Conservation (phyloP, 2,888 invertebrate species). For the Brenthis ino region DNA sequence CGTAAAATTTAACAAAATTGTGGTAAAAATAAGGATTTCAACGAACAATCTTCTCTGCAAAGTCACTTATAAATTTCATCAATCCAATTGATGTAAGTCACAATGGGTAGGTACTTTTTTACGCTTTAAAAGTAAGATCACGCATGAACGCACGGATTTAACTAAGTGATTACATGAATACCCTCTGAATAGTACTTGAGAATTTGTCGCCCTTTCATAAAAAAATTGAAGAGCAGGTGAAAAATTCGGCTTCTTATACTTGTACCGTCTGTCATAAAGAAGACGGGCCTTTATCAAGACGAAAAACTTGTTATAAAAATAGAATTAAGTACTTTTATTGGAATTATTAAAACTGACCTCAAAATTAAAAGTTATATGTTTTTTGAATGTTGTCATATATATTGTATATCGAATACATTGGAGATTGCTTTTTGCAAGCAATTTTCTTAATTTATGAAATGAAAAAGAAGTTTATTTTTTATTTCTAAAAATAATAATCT, state of each 20-base stretch:
- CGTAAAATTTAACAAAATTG: too few relatives aligned
- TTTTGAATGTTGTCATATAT: too few relatives aligned
- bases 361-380: too few relatives aligned
- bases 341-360: neutral
- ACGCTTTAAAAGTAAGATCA: conserved; percentile 18
- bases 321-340: conserved; percentile 16
- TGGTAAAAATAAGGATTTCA: too few relatives aligned
- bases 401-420: too few relatives aligned
- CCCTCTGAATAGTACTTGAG: conserved; percentile 28
- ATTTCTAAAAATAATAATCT: too few relatives aligned
- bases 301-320: conserved; percentile 8
- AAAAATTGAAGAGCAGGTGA: conserved; percentile 28
- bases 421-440: too few relatives aligned
- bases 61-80: too few relatives aligned
- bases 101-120: conserved; percentile 8
- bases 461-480: too few relatives aligned
- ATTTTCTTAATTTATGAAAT: too few relatives aligned
- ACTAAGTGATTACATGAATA: conserved; percentile 36
- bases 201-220: conserved; percentile 30
- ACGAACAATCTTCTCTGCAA: too few relatives aligned
- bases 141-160: conserved; percentile 35
- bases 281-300: conserved; percentile 9
- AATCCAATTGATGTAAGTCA: neutral
- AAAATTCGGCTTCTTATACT: conserved; percentile 8
- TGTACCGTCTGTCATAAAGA: conserved; percentile 5